Conservation (phyloP, 2,888 invertebrate species). For the Papilio demoleus region DNA sequence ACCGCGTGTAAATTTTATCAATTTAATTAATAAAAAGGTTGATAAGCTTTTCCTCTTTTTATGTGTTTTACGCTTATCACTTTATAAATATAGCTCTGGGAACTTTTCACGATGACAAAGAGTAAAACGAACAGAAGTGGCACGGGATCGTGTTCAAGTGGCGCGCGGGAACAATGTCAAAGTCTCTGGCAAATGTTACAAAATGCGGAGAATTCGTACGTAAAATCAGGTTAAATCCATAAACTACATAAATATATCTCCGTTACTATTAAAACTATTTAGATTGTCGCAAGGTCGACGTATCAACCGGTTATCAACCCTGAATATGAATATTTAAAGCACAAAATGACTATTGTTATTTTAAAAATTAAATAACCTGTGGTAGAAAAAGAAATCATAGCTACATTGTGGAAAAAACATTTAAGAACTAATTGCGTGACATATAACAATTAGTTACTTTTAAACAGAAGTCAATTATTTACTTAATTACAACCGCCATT, state of each 20-base stretch:
- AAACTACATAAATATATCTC: constrained; percentile 2
- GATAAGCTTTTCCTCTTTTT: neutral
- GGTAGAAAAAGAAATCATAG: neutral
- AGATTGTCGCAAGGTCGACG: constrained; percentile 21
- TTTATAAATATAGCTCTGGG: constrained; percentile 26
- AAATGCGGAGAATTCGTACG: constrained; percentile 11
- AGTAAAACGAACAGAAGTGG: constrained; percentile 26
- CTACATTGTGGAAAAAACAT: neutral
- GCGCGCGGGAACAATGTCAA: constrained; percentile 1
- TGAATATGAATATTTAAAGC: constrained; percentile 3
- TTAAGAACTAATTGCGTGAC: constrained; percentile 1
- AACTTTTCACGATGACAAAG: constrained; percentile 4
- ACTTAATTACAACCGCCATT: neutral
- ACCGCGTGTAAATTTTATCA: neutral
- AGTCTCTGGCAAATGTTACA: constrained; percentile 18
- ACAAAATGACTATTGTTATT: constrained; percentile 10
- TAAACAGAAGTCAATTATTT: neutral
- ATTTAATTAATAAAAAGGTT: neutral
- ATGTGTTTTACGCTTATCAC: constrained; percentile 14
- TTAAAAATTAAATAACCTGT: neutral
- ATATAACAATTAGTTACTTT: neutral
- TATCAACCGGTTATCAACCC: constrained; percentile 29
- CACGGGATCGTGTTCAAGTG: constrained; percentile 17
- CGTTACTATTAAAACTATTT: constrained; percentile 10
- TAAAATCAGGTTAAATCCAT: constrained; percentile 20